Evolutionary conservation across 2,113 vertebrate species (phyloP), one percentile per base, ranked within the genome.

Genomic region (Sigmodon hispidus): DNA sequence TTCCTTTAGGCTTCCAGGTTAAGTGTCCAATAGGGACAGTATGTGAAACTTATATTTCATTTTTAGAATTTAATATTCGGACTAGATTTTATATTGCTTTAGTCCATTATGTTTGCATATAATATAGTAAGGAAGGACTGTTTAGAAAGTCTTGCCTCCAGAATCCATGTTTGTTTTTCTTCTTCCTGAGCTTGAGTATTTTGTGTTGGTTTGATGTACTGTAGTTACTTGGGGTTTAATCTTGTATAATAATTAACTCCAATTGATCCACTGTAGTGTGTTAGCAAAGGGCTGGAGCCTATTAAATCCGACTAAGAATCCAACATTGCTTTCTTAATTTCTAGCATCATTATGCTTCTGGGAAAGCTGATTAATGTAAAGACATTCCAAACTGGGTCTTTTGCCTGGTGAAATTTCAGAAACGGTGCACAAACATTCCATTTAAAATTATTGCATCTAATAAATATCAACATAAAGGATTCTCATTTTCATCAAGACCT

Each of bases 201-300:
- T 92, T 97, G 76, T 96, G 94, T 98, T 98, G 93, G 86, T 98
- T 98, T 98, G 97, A 98, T 92, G 67, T 98, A 97, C 81, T 98
- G 95, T 96, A 98, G 98, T 97, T 98, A 98, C 96, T 98, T 98
- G 96, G 96, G 95, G 52, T 98, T 88, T 98, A 98, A 98, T 98
- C 97, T 96, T 97, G 93, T 97, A 97, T 97, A 98, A 98, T 98
- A 98, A 98, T 98, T 98, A 98, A 98, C 97, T 98, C 96, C 97
- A 98, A 91, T 80, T 97, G 98, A 98, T 98, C 95, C 97, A 97
- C 97, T 97, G 97, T 96, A 97, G 97, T 97, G 96, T 97, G 98
- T 98, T 97, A 98, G 96, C 79, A 95, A 98, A 98, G 97, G 98
- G 94, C 88, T 95, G 36, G 48, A 96, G 96, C 92, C 95, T 97